phyloP scores from a whole-genome alignment of 2,888 invertebrate genomes.

The Lithodes maja region DNA sequence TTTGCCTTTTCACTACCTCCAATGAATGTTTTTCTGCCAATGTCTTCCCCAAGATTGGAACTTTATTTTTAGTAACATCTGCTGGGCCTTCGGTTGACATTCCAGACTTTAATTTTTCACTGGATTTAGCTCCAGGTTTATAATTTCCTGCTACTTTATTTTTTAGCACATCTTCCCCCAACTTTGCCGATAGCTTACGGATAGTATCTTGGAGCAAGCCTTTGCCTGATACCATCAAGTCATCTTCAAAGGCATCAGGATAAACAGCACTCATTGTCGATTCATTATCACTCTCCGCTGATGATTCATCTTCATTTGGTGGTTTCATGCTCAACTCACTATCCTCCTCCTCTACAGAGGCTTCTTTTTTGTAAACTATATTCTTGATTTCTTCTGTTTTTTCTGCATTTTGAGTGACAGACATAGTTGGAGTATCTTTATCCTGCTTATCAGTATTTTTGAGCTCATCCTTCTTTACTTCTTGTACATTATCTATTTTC shows the following conservation, averaged over 20 bases:
- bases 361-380: background rate
- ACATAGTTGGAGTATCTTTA: background rate
- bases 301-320: background rate
- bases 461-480: background rate
- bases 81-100: background rate
- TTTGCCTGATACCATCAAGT: conserved; percentile 15
- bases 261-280: conserved; percentile 56
- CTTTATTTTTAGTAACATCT: background rate
- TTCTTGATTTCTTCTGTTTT: background rate
- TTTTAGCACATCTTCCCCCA: conserved; percentile 23
- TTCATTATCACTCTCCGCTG: conserved; percentile 45
- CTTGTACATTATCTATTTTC: background rate
- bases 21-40: background rate
- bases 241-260: conserved; percentile 35
- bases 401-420: background rate
- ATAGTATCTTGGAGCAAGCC: conserved; percentile 51
- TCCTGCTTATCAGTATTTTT: background rate
- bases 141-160: background rate
- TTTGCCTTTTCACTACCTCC: background rate
- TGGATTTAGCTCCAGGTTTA: too few relatives aligned
- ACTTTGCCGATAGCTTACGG: conserved; percentile 38
- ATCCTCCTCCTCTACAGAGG: background rate
- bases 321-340: background rate
- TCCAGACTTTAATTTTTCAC: background rate
- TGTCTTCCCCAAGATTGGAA: background rate